Evolutionary conservation across 1,140 invertebrate species (phyloP).

Genomic region (Drosophila melanogaster): DNA sequence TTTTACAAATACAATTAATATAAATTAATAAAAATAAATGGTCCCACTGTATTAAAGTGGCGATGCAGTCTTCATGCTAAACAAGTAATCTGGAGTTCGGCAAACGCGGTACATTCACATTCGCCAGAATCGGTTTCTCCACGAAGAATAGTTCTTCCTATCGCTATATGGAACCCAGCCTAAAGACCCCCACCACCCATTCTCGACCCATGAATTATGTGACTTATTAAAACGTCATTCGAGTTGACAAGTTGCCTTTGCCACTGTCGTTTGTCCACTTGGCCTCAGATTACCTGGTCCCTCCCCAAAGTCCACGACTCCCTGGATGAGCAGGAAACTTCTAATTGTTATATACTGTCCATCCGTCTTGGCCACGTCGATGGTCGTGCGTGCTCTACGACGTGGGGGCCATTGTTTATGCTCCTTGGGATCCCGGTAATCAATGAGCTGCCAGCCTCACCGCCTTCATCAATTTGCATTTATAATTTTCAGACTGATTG

Average conservation of each 20-base stretch:
- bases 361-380: slow-evolving; percentile 8
- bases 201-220: slow-evolving; percentile 76
- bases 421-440: slow-evolving; percentile 32
- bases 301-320: background rate
- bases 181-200: background rate
- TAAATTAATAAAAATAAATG: background rate
- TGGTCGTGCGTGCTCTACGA: slow-evolving; percentile 1
- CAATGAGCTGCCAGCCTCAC: slow-evolving; percentile 37
- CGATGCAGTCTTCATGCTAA: slow-evolving; percentile 42
- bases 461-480: slow-evolving; percentile 66
- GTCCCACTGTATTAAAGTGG: slow-evolving; percentile 15
- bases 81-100: slow-evolving; percentile 50
- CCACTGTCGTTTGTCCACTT: slow-evolving; percentile 45
- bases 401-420: slow-evolving; percentile 46
- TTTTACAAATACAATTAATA: background rate
- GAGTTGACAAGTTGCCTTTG: slow-evolving; percentile 80
- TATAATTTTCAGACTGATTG: slow-evolving; percentile 64
- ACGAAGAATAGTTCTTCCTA: background rate
- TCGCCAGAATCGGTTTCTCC: background rate
- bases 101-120: slow-evolving; percentile 60
- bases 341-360: slow-evolving; percentile 68
- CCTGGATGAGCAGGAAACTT: slow-evolving; percentile 59
- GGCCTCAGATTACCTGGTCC: slow-evolving; percentile 19
- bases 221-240: slow-evolving; percentile 83
- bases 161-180: background rate